phyloP scores from a whole-genome alignment of 1,140 invertebrate species.

The Polypedilum pembai region DNA sequence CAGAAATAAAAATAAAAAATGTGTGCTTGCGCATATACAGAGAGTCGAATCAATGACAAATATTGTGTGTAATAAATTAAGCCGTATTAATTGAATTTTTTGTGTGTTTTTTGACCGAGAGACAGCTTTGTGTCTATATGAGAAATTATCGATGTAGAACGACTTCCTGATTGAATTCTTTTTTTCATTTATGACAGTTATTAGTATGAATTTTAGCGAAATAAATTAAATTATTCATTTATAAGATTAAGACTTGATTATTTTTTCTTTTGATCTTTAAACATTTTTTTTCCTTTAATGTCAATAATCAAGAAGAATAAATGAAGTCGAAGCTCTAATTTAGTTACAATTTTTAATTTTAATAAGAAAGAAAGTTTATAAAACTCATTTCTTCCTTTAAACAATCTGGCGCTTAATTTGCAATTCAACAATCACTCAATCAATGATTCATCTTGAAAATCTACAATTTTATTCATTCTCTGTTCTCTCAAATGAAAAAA shows the following conservation, averaged over 20 bases:
- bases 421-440: background rate
- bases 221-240: background rate
- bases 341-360: background rate
- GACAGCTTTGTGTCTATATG: background rate
- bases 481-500: background rate
- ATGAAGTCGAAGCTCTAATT: background rate
- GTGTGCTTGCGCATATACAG: background rate
- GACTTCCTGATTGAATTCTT: background rate
- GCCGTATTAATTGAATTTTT: background rate
- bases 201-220: background rate
- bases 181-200: background rate
- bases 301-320: background rate
- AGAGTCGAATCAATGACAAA: background rate
- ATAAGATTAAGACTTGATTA: background rate
- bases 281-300: background rate
- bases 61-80: constrained; percentile 14
- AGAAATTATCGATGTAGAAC: background rate
- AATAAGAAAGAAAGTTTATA: background rate
- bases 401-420: background rate
- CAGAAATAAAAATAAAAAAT: constrained; percentile 12
- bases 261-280: background rate
- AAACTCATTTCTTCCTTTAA: background rate
- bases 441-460: constrained; percentile 9
- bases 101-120: background rate
- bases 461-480: too few species aligned